phyloP scores from a whole-genome alignment of 2,797 vertebrate genomes.

The Pangasius macronema region DNA sequence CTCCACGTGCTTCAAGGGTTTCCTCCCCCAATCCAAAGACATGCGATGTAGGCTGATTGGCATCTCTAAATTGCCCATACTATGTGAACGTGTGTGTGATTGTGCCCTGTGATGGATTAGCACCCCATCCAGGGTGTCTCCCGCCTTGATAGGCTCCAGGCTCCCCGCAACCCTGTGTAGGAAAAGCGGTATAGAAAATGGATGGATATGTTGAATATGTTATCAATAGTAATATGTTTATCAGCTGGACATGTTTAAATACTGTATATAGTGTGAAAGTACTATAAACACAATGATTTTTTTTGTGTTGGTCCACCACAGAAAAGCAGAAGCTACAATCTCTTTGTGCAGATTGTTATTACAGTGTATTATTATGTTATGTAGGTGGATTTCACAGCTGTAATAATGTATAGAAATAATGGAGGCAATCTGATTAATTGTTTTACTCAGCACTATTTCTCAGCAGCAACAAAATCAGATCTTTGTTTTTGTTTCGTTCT shows the following conservation, averaged over 20 bases:
- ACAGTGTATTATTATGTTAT: neutral
- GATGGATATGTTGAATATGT: neutral
- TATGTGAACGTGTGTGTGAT: too few relatives aligned
- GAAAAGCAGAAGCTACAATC: neutral
- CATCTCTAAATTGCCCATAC: too few relatives aligned
- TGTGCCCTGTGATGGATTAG: too few relatives aligned
- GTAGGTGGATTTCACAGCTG: neutral
- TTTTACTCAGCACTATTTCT: neutral
- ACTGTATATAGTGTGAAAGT: neutral
- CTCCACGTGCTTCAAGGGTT: too few relatives aligned
- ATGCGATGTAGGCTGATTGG: too few relatives aligned
- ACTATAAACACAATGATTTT: neutral
- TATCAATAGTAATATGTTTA: neutral
- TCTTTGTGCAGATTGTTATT: neutral
- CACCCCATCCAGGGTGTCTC: too few relatives aligned
- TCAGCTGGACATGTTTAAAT: neutral
- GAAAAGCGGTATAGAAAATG: too few relatives aligned
- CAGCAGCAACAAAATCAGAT: neutral
- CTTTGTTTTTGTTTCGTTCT: conserved; percentile 71
- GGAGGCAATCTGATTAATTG: neutral
- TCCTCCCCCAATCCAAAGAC: too few relatives aligned
- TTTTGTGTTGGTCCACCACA: neutral
- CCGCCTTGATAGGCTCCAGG: too few relatives aligned
- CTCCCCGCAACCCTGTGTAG: too few relatives aligned
- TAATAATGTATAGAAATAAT: neutral